Percentiles rank a stretch among this genome's conserved stretches.
These are phyloP conservation scores for Trichonephila inaurata DNA, from an alignment of 1,140 invertebrate genomes.

Conservation along the genomic window DNA sequence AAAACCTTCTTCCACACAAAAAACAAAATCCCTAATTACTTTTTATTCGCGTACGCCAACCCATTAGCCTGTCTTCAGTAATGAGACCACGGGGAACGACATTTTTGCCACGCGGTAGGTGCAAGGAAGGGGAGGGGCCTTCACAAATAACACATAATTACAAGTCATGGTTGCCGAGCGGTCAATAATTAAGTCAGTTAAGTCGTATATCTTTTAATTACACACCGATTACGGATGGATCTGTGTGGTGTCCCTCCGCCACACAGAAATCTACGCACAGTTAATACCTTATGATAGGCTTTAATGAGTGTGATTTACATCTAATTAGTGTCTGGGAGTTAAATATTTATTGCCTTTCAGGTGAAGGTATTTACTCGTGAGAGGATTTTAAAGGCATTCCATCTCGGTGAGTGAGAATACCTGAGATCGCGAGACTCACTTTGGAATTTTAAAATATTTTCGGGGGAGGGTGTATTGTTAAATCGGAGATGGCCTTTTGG, in stretches of 20 bases:
- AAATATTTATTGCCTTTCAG: constrained; percentile 50
- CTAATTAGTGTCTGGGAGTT: constrained; percentile 3
- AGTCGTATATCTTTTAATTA: constrained; percentile 40
- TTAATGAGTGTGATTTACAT: constrained; percentile 46
- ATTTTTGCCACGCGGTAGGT: not conserved
- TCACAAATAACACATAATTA: constrained; percentile 25
- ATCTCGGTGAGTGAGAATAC: too few species aligned
- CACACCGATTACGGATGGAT: not conserved
- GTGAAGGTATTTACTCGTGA: not conserved
- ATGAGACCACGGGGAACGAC: not conserved
- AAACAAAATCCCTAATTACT: not conserved
- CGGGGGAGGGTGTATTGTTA: too few species aligned
- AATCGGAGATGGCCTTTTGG: too few species aligned
- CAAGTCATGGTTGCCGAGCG: not conserved
- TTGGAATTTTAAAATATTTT: too few species aligned
- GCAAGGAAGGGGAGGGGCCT: not conserved
- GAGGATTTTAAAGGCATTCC: not conserved
- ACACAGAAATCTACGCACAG: constrained; percentile 10
- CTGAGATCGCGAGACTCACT: too few species aligned
- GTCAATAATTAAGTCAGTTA: constrained; percentile 15
- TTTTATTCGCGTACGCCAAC: not conserved
- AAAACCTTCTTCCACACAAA: not conserved
- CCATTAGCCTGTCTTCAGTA: not conserved
- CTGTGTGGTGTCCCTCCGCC: not conserved
- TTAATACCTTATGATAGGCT: constrained; percentile 43